Evolutionary conservation across 2,888 invertebrate species (phyloP), one percentile per base, ranked within the genome.

Genomic region (Pterostichus niger): DNA sequence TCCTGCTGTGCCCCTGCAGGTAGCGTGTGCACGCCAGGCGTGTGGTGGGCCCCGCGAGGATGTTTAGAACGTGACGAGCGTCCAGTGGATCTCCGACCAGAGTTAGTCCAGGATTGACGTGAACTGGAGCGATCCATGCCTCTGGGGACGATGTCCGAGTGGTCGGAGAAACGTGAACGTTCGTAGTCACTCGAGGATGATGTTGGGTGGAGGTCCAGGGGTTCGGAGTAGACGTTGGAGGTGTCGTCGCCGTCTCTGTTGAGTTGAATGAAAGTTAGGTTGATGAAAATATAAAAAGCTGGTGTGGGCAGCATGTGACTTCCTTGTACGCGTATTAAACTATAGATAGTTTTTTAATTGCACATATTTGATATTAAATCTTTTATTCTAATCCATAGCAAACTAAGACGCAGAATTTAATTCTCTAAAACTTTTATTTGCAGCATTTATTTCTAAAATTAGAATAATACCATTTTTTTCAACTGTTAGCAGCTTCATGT

Each of bases 71-170:
- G 92, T 1, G 40, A 40, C 0, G 40, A 40, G 84, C 90, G 86
- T 46, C 89, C 87, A 64, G 89, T 89, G 35, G 89, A 89, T 64
- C 90, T 85, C 0, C 90, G 85, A 3, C 90, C 90, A 6, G 89
- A 89, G 3, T 89, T 90, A 80, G 89, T 89, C 35, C 89, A 88
- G 44, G 89, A 89, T 84, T 90, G 90, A 59, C 89, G 86, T 10
- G 89, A 89, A 1, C 89, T 86, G 83, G 93, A 93, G 49, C 94
- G 91, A 85, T 95, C 94, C 85, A 92, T 92, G 9, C 13, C 17
- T 9, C 56, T 11, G 17, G 56, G 24, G 15, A 17, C 1, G 56
- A 56, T 13, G 56, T 13, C 56, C 4, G 11, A 11, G 15, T 17
- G 15, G 84, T 92, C 92, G 68, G 94, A 93, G 68, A 93, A 93